A percentile compares a stretch with the other conserved stretches of the same genome.
Evolutionary conservation across 2,113 vertebrate species (phyloP).

Genomic region (Coptodon bakossiorum): DNA sequence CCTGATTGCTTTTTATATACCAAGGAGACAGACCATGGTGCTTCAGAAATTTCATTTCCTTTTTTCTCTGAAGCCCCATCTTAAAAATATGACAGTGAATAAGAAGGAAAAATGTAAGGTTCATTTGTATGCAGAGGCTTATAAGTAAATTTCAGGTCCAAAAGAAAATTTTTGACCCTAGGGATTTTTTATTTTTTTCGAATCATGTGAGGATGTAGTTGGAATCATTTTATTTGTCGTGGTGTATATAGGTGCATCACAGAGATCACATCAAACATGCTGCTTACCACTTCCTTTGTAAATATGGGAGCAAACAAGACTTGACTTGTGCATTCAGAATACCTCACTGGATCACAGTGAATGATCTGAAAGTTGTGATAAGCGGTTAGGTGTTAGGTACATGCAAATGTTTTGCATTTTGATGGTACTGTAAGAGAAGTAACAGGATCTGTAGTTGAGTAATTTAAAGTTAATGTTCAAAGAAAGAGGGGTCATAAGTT

Average conservation of each 20-base stretch:
- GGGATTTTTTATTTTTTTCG: neutral
- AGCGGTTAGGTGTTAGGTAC: neutral
- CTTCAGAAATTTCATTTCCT: slow-evolving; percentile 34
- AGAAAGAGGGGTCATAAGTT: slow-evolving; percentile 16
- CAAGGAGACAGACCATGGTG: slow-evolving; percentile 12
- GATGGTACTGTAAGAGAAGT: neutral
- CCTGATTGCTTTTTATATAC: neutral
- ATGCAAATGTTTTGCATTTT: neutral
- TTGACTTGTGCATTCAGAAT: neutral
- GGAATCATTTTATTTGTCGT: neutral
- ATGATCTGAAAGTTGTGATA: neutral
- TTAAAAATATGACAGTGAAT: slow-evolving; percentile 19
- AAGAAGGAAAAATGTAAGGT: neutral
- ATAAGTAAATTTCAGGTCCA: neutral
- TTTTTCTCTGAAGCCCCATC: neutral
- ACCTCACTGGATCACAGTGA: neutral
- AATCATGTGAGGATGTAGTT: neutral
- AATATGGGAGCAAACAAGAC: neutral
- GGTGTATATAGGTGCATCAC: neutral
- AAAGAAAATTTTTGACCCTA: neutral
- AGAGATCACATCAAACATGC: neutral
- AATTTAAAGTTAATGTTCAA: slow-evolving; percentile 36
- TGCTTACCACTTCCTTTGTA: neutral
- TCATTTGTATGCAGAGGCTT: neutral
- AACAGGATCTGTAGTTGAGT: neutral